A percentile compares a stretch with the other conserved stretches of the same genome.
phyloP scores from a whole-genome alignment of 2,113 vertebrate species.

The Todiramphus saurophagus region DNA sequence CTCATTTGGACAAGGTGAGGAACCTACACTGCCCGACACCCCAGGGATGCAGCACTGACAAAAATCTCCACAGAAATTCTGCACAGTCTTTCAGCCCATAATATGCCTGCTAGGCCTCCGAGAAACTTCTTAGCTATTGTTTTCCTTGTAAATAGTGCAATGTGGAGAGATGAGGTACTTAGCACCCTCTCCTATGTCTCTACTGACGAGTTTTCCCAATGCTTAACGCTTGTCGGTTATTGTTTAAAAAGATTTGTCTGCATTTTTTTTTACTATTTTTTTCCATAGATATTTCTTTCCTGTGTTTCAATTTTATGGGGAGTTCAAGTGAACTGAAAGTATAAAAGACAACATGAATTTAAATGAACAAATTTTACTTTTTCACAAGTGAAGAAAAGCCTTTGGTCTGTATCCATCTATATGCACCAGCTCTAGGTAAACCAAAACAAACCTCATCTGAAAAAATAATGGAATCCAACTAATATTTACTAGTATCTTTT shows the following conservation, averaged over 20 bases:
- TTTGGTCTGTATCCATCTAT: not conserved
- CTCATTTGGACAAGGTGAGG: not conserved
- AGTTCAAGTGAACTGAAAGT: not conserved
- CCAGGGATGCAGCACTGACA: not conserved
- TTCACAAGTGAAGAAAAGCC: not conserved
- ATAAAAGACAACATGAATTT: not conserved
- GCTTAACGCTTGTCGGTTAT: not conserved
- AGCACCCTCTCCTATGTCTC: not conserved
- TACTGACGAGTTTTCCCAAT: not conserved
- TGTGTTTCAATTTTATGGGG: not conserved
- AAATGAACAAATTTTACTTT: not conserved
- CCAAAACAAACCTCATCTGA: not conserved
- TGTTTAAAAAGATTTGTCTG: not conserved
- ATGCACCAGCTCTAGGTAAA: not conserved
- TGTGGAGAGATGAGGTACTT: not conserved
- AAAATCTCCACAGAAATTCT: not conserved
- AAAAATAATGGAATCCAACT: not conserved
- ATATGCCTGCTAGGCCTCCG: not conserved
- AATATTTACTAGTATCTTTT: not conserved
- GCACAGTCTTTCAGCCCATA: not conserved
- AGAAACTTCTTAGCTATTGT: not conserved
- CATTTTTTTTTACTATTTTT: not conserved
- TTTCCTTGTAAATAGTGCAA: not conserved
- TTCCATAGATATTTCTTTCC: not conserved
- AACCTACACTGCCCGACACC: not conserved